phyloP scores from a whole-genome alignment of 2,888 invertebrate genomes.

The Eristalis intricaria region DNA sequence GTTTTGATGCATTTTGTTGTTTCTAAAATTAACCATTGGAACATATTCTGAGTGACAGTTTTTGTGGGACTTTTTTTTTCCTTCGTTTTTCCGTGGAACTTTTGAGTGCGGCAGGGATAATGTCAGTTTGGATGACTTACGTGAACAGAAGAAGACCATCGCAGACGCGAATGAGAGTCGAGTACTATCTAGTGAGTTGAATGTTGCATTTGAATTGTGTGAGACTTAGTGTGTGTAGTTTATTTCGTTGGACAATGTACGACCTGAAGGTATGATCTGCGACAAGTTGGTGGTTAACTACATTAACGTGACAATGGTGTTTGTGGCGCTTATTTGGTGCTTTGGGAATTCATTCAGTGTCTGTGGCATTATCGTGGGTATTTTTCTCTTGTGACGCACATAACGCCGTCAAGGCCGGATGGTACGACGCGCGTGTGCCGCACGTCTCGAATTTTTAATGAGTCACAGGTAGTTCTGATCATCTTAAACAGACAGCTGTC shows the following conservation, averaged over 20 bases:
- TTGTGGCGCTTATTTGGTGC: not conserved
- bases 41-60: conserved; percentile 14
- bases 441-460: conserved; percentile 8
- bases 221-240: not conserved
- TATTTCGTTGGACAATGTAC: not conserved
- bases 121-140: conserved; percentile 85
- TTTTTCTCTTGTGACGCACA: conserved; percentile 2
- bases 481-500: not conserved
- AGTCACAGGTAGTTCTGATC: not conserved
- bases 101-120: conserved; percentile 74
- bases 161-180: conserved; percentile 77
- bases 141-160: conserved; percentile 80
- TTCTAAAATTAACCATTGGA: conserved; percentile 5
- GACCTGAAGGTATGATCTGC: not conserved
- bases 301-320: not conserved
- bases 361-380: not conserved
- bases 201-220: not conserved
- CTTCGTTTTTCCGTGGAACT: not conserved
- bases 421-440: not conserved
- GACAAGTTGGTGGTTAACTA: not conserved
- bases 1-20: conserved; percentile 22
- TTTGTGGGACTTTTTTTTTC: not conserved
- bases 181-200: conserved; percentile 81
- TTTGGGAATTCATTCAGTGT: not conserved
- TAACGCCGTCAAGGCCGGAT: conserved; percentile 7